Evolutionary conservation across 2,888 invertebrate genomes (phyloP).

Genomic region (Ariolimax columbianus): DNA sequence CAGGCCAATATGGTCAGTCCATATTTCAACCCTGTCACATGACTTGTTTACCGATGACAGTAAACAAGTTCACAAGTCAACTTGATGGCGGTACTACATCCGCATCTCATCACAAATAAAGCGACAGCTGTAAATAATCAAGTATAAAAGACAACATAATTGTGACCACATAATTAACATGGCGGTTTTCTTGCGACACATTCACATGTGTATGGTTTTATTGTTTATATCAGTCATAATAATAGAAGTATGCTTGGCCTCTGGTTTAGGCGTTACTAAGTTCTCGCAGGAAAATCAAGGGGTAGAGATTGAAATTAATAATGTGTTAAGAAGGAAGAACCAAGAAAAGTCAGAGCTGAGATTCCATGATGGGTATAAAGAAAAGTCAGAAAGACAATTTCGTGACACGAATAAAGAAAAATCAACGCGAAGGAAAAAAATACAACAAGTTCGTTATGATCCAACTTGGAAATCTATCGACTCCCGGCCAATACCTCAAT

Average conservation of each 20-base stretch:
- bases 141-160: too few species aligned
- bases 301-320: not conserved
- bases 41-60: too few species aligned
- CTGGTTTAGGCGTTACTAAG: not conserved
- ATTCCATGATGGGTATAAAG: not conserved
- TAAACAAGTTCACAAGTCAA: too few species aligned
- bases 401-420: not conserved
- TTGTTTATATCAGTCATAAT: not conserved
- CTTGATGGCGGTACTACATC: too few species aligned
- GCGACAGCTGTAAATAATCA: too few species aligned
- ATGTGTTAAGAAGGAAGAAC: not conserved
- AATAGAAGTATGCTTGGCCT: not conserved
- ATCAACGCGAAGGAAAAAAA: not conserved
- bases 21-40: too few species aligned
- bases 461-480: slow-evolving; percentile 79
- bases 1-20: too few species aligned
- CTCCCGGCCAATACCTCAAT: slow-evolving; percentile 77
- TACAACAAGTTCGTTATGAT: slow-evolving; percentile 29
- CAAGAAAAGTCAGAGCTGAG: not conserved
- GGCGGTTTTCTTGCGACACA: not conserved
- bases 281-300: not conserved
- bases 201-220: not conserved
- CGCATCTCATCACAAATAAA: too few species aligned
- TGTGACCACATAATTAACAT: too few species aligned
- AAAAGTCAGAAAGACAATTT: not conserved